Evolutionary conservation across 2,113 vertebrate genomes (phyloP), one percentile per base, ranked within the genome.

Genomic region (Pogona vitticeps): DNA sequence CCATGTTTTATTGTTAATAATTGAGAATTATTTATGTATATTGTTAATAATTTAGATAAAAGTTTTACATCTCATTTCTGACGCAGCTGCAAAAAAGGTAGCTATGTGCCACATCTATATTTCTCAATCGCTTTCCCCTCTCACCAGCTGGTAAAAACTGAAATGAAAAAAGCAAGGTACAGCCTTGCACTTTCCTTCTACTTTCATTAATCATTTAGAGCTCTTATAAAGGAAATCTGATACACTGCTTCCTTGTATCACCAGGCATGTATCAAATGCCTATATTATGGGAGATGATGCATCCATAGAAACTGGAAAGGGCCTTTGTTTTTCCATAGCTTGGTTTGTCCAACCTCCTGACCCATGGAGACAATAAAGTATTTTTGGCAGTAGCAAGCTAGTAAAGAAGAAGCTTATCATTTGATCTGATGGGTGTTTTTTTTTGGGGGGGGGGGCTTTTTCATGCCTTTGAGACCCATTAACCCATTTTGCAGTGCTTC

Each of bases 131-230:
- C 28, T 36, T 68, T 85, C 38, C 46, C 46, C 46, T 52, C 46
- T 52, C 46, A 6, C 20, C 26, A 56, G 63, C 75, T 56, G n/a
- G 68, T 78, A 68, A 31, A 77, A 85, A 77, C 68, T 52, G 75
- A 85, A 85, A 75, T 59, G 33, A 70, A 73, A 77, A 1, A 67
- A 38, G 42, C 21, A 78, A 85, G 63, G 20, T 56, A 58, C 70
- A 75, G 59, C 71, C 36, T 84, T 63, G 70, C 61, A 70, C 31
- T 56, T 70, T 56, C 20, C 7, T 23, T 15, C 36, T 21, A 68
- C 42, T 78, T 85, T 52, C 84, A 85, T 85, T 68, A 85, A 85
- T 78, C n/a, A 70, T 85, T 77, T 85, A 85, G 40, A 76, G 73
- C 59, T 65, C 59, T 84, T 59, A 63, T 76, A 84, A 84, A 56